Base-by-base conservation (phyloP, 2,113 vertebrate genomes). In the Ciconia boyciana region DNA sequence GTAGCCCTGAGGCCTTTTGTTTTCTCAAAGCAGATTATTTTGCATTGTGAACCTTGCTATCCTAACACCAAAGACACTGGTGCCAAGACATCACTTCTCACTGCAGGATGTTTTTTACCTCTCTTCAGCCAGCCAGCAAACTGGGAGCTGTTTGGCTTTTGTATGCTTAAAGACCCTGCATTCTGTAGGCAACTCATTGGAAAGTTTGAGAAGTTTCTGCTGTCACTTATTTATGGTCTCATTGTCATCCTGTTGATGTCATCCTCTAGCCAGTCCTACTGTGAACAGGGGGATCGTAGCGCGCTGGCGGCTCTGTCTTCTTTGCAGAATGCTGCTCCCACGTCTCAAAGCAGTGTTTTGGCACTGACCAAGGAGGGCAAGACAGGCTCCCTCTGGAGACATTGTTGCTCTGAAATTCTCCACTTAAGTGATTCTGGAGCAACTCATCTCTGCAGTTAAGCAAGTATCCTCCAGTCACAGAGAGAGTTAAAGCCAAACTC, bases 141-240 rank as follows among this genome's bases (percentile, higher is more conserved):
- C 19, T 10, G 51, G 46, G 69, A 76, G 36, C 43, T 74, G 19
- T 29, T 61, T 61, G 78, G n/a, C 24, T 61, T 88, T 25, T 57
- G 21, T 28, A 9, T 17, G 7, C 5, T 0, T 26, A n/a, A 85
- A 69, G 22, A 11, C 19, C 25, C 19, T 11, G n/a, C 1, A 0
- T 64, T 79, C 64, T 34, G 51, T 70, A 62, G 66, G 58, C 51
- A 64, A 4, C 51, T 79, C 19, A 16, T 1, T 57, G 65, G 57
- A 24, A 34, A 76, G 39, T 17, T 5, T 20, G 88, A 89, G 44
- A 39, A 60, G 43, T 75, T 83, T 60, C 64, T 94, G 51, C 74
- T 92, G 65, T 82, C 70, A 25, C 51, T 70, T 39, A 5, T 4
- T 61, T 25, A 10, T 11, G 57, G 19, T 83, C 57, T 83, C 34